Conservation (phyloP, 2,113 vertebrate species). For the Malaclemys terrapin region DNA sequence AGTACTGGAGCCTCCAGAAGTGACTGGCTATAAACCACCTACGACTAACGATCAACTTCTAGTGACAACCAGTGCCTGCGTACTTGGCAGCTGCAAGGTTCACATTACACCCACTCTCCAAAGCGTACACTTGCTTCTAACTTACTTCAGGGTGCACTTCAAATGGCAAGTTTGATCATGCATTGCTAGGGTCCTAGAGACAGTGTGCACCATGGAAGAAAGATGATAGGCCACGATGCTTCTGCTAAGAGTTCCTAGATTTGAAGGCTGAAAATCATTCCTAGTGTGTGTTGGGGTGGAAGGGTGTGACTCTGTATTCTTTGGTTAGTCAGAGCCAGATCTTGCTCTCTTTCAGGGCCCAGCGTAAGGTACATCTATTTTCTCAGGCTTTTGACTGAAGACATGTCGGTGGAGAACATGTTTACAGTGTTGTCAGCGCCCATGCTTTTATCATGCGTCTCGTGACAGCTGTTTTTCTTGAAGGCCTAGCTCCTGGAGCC, state of each 20-base stretch:
- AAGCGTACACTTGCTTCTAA: neutral
- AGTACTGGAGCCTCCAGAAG: neutral
- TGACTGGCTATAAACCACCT: neutral
- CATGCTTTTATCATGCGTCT: neutral
- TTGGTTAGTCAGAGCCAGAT: neutral
- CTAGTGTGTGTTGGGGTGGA: neutral
- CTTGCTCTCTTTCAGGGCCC: neutral
- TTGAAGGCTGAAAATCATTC: neutral
- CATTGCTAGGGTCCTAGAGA: accelerated
- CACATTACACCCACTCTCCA: neutral
- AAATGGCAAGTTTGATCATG: neutral
- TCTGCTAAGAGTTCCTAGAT: accelerated
- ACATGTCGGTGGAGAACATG: neutral
- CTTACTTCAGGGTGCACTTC: accelerated
- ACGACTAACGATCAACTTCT: neutral
- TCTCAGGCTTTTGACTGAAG: neutral
- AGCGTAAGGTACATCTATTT: neutral
- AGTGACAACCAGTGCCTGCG: neutral
- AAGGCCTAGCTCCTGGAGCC: neutral
- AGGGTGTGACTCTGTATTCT: neutral
- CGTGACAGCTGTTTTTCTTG: neutral
- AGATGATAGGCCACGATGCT: neutral
- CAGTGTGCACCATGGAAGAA: neutral
- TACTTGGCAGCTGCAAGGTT: neutral
- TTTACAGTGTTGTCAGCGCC: accelerated